Evolutionary conservation across 2,113 vertebrate genomes (phyloP).

Genomic region (Cynoglossus semilaevis): DNA sequence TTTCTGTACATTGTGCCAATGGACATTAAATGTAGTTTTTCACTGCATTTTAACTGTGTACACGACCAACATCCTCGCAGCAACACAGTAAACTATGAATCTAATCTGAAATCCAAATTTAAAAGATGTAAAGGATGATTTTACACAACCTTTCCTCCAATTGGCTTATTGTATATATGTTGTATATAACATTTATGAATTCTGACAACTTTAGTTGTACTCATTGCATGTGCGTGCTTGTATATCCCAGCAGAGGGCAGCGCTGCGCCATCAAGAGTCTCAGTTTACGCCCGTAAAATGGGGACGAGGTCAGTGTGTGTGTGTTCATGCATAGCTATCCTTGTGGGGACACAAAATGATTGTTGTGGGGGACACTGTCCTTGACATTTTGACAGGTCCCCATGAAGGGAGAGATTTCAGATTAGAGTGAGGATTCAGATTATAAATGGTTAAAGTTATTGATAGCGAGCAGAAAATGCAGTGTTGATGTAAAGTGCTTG

Average conservation of each 20-base stretch:
- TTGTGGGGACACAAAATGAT: background rate
- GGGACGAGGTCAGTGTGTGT: slow-evolving; percentile 35
- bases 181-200: too few species aligned
- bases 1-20: slow-evolving; percentile 39
- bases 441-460: too few species aligned
- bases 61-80: slow-evolving; percentile 10
- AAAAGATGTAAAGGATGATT: too few species aligned
- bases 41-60: slow-evolving; percentile 5
- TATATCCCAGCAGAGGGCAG: slow-evolving; percentile 45
- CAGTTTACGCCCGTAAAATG: background rate
- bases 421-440: too few species aligned
- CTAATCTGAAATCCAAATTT: too few species aligned
- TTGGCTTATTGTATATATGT: too few species aligned
- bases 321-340: slow-evolving; percentile 9
- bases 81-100: background rate
- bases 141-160: too few species aligned
- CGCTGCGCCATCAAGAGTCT: slow-evolving; percentile 2
- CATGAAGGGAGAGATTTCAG: too few species aligned
- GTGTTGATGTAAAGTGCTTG: too few species aligned
- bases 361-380: too few species aligned
- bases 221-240: background rate
- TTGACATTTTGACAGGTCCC: too few species aligned
- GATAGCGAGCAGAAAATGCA: too few species aligned
- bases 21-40: slow-evolving; percentile 14
- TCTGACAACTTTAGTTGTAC: background rate